phyloP scores from a whole-genome alignment of 1,140 invertebrate species.

The Dermatophagoides farinae region DNA sequence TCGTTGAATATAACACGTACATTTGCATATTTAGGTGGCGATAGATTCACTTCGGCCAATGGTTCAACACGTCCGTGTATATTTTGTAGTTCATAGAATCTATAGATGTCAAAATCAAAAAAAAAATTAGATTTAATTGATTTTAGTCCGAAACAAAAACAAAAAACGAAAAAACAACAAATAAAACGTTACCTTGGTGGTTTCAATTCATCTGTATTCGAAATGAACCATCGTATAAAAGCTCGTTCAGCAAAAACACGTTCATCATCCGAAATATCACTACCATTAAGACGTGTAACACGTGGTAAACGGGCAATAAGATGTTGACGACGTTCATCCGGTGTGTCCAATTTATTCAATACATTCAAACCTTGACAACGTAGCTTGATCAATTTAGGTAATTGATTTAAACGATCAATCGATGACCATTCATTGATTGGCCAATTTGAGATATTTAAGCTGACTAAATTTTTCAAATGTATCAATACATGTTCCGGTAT shows the following conservation, averaged over 20 bases:
- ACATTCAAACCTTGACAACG: slow-evolving; percentile 41
- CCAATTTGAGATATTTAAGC: slow-evolving; percentile 64
- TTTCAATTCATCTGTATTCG: slow-evolving; percentile 24
- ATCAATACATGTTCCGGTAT: slow-evolving; percentile 25
- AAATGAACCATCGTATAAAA: slow-evolving; percentile 76
- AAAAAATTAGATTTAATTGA: neutral
- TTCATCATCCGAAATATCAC: slow-evolving; percentile 55
- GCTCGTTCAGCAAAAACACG: slow-evolving; percentile 76
- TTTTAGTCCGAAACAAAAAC: neutral
- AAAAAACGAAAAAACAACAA: neutral
- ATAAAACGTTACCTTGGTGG: slow-evolving; percentile 18
- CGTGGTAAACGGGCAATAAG: slow-evolving; percentile 66
- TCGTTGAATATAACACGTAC: slow-evolving; percentile 57
- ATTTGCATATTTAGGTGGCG: slow-evolving; percentile 62
- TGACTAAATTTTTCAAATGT: slow-evolving; percentile 42
- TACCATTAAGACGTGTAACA: slow-evolving; percentile 63
- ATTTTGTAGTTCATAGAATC: slow-evolving; percentile 53
- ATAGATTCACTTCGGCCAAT: slow-evolving; percentile 57
- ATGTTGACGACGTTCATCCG: slow-evolving; percentile 52
- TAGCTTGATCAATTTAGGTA: slow-evolving; percentile 57
- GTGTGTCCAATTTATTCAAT: slow-evolving; percentile 32
- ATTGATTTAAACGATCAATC: slow-evolving; percentile 55
- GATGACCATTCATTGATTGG: slow-evolving; percentile 62
- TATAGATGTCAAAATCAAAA: slow-evolving; percentile 23
- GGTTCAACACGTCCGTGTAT: slow-evolving; percentile 69